phyloP scores from a whole-genome alignment of 2,797 vertebrate species.

The Vireo griseus region DNA sequence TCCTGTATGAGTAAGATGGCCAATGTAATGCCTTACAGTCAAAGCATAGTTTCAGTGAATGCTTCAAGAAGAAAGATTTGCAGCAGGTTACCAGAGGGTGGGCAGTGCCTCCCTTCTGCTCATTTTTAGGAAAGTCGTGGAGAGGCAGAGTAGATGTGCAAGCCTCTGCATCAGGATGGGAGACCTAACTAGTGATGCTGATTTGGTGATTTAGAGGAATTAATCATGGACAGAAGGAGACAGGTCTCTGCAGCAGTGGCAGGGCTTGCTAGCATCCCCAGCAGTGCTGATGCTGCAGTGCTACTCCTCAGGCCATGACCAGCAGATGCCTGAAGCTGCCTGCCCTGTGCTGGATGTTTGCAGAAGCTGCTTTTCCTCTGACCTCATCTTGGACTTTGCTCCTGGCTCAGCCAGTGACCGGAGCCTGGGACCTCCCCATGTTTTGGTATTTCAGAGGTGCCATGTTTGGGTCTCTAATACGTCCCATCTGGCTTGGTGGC shows the following conservation, averaged over 20 bases:
- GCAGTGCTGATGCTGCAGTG: not conserved
- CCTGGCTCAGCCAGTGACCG: not conserved
- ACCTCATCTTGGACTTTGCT: not conserved
- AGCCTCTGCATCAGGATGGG: not conserved
- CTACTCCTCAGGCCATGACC: not conserved
- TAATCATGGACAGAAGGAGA: not conserved
- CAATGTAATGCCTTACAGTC: not conserved
- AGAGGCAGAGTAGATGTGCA: not conserved
- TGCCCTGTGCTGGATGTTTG: not conserved
- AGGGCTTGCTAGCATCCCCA: not conserved
- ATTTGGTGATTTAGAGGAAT: not conserved
- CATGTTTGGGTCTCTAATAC: fast-evolving
- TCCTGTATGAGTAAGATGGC: not conserved
- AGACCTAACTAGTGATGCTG: not conserved
- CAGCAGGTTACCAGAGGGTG: not conserved
- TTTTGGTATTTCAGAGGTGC: not conserved
- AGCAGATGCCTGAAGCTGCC: not conserved
- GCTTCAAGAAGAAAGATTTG: not conserved
- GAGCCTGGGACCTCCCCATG: fast-evolving
- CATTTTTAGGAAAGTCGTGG: not conserved
- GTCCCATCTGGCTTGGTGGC: fast-evolving
- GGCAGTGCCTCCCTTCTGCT: not conserved
- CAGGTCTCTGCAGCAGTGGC: not conserved
- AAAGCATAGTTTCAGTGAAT: not conserved
- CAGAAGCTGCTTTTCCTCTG: not conserved